A percentile compares a stretch with the other conserved stretches of the same genome.
These are phyloP conservation scores for Halcyon malimbica DNA, from an alignment of 2,113 vertebrate species.

Conservation along the genomic window DNA sequence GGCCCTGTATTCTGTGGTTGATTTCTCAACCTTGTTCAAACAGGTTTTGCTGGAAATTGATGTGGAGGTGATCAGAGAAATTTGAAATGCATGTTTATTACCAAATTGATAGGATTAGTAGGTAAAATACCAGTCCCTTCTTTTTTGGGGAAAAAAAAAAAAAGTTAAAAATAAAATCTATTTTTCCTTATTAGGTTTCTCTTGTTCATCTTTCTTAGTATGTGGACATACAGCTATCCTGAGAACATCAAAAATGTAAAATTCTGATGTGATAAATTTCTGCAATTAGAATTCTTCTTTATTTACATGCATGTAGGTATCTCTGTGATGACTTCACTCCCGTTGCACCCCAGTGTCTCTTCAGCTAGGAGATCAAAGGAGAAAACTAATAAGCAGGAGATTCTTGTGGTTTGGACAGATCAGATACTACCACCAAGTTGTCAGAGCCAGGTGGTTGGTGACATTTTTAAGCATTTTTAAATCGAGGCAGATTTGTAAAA, in stretches of 20 bases:
- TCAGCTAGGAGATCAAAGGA: accelerated
- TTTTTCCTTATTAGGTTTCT: not conserved
- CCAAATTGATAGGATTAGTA: not conserved
- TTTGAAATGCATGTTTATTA: not conserved
- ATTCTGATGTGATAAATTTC: not conserved
- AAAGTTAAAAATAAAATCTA: too few species aligned
- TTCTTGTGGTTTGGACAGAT: not conserved
- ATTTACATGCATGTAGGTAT: not conserved
- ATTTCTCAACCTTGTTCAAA: not conserved
- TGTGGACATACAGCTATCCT: not conserved
- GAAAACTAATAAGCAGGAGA: not conserved
- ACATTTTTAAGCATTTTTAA: not conserved
- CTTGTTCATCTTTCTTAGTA: not conserved
- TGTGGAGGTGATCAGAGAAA: not conserved
- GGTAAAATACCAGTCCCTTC: not conserved
- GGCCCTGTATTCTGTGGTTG: not conserved
- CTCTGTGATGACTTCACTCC: not conserved
- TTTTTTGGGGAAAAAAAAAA: not conserved
- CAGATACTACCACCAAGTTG: not conserved
- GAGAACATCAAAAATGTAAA: not conserved
- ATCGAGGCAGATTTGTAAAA: not conserved
- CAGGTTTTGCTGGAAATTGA: not conserved
- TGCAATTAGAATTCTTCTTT: not conserved
- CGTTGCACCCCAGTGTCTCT: not conserved
- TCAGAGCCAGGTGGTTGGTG: not conserved